phyloP scores from a whole-genome alignment of 2,797 vertebrate genomes.

The Pantherophis vulpinus region DNA sequence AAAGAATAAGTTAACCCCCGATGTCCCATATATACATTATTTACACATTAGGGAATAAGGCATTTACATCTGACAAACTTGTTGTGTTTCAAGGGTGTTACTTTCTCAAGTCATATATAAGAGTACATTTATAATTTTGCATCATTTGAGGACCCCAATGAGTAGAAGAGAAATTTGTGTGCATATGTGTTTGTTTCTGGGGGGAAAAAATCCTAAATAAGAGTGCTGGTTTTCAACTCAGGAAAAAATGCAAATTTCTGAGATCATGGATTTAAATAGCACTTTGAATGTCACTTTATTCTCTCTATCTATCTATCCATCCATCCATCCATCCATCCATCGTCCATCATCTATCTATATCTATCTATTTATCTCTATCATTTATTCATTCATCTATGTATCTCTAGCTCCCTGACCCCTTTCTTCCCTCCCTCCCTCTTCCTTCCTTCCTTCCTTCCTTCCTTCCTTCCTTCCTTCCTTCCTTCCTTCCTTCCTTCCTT shows the following conservation, averaged over 20 bases:
- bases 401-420: not conserved
- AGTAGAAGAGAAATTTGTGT: not conserved
- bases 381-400: not conserved
- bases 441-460: too few relatives aligned
- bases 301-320: not conserved
- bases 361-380: not conserved
- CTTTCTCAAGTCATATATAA: not conserved
- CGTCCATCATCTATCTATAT: too few relatives aligned
- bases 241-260: not conserved
- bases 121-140: not conserved
- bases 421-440: not conserved
- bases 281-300: not conserved
- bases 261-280: not conserved
- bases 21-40: too few relatives aligned
- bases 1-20: too few relatives aligned
- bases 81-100: not conserved
- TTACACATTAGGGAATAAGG: too few relatives aligned
- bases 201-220: not conserved
- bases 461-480: too few relatives aligned
- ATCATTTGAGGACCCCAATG: not conserved
- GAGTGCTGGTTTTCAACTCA: not conserved
- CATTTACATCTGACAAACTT: too few relatives aligned
- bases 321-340: not conserved
- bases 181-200: not conserved
- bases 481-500: too few relatives aligned